phyloP scores from a whole-genome alignment of 2,797 vertebrate species.

The Xenentodon cancila region DNA sequence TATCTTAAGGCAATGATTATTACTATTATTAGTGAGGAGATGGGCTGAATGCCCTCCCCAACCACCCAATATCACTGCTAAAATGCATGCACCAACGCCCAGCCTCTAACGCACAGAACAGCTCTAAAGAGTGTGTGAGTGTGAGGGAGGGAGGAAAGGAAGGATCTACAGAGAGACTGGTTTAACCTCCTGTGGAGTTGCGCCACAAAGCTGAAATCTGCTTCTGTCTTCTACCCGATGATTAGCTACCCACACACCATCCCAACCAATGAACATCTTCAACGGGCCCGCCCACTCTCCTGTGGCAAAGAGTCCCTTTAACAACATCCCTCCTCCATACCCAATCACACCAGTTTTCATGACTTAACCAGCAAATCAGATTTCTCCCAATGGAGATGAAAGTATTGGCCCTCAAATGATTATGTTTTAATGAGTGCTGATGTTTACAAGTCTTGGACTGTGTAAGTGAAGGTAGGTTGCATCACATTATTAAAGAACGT shows the following conservation, averaged over 20 bases:
- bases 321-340: constrained; percentile 29
- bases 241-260: constrained; percentile 67
- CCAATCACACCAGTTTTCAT: constrained; percentile 48
- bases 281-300: constrained; percentile 35
- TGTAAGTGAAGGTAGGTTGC: constrained; percentile 25
- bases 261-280: constrained; percentile 60
- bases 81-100: constrained; percentile 46
- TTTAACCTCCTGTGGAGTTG: constrained; percentile 60
- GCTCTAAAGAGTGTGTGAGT: background rate
- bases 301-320: constrained; percentile 44
- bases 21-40: constrained; percentile 67
- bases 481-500: constrained; percentile 4
- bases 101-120: constrained; percentile 48
- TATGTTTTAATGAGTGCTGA: constrained; percentile 30
- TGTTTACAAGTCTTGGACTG: constrained; percentile 11
- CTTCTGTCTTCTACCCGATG: constrained; percentile 62
- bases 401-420: constrained; percentile 13
- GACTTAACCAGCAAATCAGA: constrained; percentile 46
- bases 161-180: constrained; percentile 25
- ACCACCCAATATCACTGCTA: constrained; percentile 40
- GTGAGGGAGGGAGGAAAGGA: background rate
- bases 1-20: constrained; percentile 54
- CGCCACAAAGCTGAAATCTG: constrained; percentile 69
- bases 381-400: constrained; percentile 24
- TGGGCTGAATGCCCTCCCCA: constrained; percentile 28